phyloP scores from a whole-genome alignment of 2,888 invertebrate species.

The Pogonocherus hispidulus region DNA sequence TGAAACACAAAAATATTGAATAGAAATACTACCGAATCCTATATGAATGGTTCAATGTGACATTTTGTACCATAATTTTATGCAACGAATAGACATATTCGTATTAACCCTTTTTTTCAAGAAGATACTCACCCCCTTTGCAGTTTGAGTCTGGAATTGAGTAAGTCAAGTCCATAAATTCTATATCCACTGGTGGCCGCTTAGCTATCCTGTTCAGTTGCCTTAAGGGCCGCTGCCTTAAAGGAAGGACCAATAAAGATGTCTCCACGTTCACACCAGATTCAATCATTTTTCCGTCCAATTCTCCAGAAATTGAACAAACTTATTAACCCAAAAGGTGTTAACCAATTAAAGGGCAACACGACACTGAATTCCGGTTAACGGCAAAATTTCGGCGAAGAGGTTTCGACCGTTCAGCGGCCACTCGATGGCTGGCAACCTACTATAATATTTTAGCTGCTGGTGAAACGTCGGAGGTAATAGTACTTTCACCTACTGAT shows the following conservation, averaged over 20 bases:
- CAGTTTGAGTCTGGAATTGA: slow-evolving; percentile 67
- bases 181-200: slow-evolving; percentile 73
- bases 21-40: no score
- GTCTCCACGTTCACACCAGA: neutral
- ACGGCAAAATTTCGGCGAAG: neutral
- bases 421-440: neutral
- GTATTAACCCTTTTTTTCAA: no score
- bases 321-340: neutral
- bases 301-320: neutral
- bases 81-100: no score
- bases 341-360: neutral
- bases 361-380: neutral
- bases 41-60: no score
- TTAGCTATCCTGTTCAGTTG: slow-evolving; percentile 66
- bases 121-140: slow-evolving; percentile 55
- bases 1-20: no score
- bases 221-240: slow-evolving; percentile 48
- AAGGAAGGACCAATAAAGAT: slow-evolving; percentile 25
- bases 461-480: neutral
- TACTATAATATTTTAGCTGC: neutral
- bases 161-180: slow-evolving; percentile 74
- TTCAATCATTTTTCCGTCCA: slow-evolving; percentile 3
- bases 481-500: slow-evolving; percentile 4
- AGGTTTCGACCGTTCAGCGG: neutral
- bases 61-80: no score